Conservation (phyloP, 2,888 invertebrate genomes). For the Nymphalis c-album region DNA sequence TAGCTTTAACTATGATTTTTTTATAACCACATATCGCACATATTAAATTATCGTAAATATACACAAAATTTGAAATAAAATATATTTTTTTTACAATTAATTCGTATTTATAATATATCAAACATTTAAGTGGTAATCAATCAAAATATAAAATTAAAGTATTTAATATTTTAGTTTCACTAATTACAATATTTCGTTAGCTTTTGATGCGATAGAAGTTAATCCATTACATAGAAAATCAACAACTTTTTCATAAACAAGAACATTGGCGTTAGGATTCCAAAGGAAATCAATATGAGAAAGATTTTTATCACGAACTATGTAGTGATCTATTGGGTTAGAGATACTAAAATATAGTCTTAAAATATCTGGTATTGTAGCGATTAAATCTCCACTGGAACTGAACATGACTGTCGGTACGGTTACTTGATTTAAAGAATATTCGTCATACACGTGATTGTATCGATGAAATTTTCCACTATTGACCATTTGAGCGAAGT, state of each 20-base stretch:
- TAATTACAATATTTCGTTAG: background rate
- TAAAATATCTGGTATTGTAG: slow-evolving; percentile 54
- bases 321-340: slow-evolving; percentile 59
- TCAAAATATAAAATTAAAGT: background rate
- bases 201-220: slow-evolving; percentile 31
- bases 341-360: slow-evolving; percentile 54
- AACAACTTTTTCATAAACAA: slow-evolving; percentile 55
- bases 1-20: too few relatives aligned
- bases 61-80: too few relatives aligned
- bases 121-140: too few relatives aligned
- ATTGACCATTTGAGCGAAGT: slow-evolving; percentile 58
- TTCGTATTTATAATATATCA: too few relatives aligned
- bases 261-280: slow-evolving; percentile 49
- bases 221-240: slow-evolving; percentile 50
- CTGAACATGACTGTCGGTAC: slow-evolving; percentile 59
- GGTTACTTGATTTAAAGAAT: slow-evolving; percentile 48
- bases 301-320: slow-evolving; percentile 53
- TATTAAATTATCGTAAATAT: too few relatives aligned
- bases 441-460: slow-evolving; percentile 47
- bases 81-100: too few relatives aligned
- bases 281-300: slow-evolving; percentile 65
- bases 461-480: slow-evolving; percentile 60
- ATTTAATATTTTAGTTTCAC: background rate
- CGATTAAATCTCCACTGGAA: slow-evolving; percentile 60
- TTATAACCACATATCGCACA: too few relatives aligned